Conservation (phyloP, 2,797 vertebrate species). For the Emys orbicularis region DNA sequence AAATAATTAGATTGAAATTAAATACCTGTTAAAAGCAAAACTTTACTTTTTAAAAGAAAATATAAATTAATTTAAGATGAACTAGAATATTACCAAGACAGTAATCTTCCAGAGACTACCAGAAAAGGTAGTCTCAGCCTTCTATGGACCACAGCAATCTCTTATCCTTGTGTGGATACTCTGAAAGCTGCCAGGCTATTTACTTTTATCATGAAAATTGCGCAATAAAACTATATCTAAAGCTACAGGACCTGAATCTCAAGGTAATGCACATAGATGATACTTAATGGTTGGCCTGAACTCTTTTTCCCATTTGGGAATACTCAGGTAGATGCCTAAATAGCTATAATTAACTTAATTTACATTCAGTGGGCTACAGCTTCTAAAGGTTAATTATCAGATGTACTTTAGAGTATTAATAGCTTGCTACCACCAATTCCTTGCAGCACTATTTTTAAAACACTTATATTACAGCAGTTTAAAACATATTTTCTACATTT, state of each 20-base stretch:
- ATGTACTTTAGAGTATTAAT: neutral
- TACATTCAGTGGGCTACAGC: neutral
- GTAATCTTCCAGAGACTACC: neutral
- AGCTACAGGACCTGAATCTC: neutral
- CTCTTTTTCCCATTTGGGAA: neutral
- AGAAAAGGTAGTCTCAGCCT: neutral
- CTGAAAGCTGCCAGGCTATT: neutral
- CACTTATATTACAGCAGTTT: neutral
- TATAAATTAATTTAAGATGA: neutral
- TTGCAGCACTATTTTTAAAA: neutral
- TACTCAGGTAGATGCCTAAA: neutral
- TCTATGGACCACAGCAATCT: neutral
- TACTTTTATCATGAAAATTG: neutral
- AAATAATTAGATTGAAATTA: neutral
- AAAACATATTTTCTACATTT: neutral
- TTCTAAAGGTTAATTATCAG: neutral
- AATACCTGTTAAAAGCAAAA: neutral
- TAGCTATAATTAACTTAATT: slow-evolving; percentile 2
- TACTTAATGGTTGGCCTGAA: neutral
- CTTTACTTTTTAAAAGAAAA: neutral
- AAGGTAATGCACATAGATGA: neutral
- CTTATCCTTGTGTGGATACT: neutral
- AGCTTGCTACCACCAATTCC: neutral
- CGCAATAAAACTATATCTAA: neutral
- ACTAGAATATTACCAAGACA: neutral